Percentiles rank a stretch among this genome's conserved stretches.
Evolutionary conservation across 2,797 vertebrate genomes (phyloP).

Genomic region (Karalla daura): DNA sequence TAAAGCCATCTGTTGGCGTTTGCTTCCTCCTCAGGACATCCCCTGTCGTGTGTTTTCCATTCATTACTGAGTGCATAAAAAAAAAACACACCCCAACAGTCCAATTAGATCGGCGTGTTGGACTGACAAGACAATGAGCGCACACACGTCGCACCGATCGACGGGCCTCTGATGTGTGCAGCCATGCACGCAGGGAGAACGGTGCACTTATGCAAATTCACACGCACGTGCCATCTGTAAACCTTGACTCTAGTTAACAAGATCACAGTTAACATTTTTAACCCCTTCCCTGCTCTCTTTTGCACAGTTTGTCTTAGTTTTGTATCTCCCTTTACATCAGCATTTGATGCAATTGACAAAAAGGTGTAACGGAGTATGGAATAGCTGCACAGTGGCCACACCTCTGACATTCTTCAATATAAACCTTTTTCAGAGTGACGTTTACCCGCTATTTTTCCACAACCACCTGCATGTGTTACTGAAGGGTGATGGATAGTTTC

Average conservation of each 20-base stretch:
- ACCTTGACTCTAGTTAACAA: conserved; percentile 32
- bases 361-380: neutral
- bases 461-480: conserved; percentile 9
- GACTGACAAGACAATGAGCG: conserved; percentile 53
- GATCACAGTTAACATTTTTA: conserved; percentile 22
- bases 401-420: neutral
- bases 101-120: conserved; percentile 73
- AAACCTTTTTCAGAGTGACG: conserved; percentile 12
- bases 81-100: conserved; percentile 58
- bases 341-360: neutral
- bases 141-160: conserved; percentile 36
- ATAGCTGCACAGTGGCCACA: neutral
- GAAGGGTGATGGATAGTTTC: conserved; percentile 70
- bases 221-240: conserved; percentile 43
- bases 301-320: neutral
- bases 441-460: conserved; percentile 32
- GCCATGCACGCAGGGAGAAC: conserved; percentile 19
- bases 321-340: neutral
- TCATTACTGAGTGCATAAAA: conserved; percentile 70
- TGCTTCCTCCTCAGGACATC: conserved; percentile 71
- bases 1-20: conserved; percentile 81
- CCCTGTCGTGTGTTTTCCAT: conserved; percentile 65
- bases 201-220: conserved; percentile 49
- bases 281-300: neutral
- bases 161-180: conserved; percentile 22